phyloP scores from a whole-genome alignment of 2,888 invertebrate species.

The Crioceris asparagi region DNA sequence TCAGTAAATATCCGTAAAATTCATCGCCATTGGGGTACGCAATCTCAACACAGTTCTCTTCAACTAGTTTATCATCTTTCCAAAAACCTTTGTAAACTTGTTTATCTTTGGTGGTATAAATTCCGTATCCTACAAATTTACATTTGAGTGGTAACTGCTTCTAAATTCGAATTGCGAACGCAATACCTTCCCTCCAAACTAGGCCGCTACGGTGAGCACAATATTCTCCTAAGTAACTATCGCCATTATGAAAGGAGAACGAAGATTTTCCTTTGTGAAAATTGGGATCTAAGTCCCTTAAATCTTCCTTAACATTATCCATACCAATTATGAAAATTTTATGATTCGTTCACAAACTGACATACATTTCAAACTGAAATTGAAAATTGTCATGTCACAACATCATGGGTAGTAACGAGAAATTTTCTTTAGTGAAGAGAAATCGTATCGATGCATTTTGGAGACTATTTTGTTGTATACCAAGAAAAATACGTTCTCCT shows the following conservation, averaged over 20 bases:
- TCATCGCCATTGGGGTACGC: slow-evolving; percentile 36
- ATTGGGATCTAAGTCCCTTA: slow-evolving; percentile 14
- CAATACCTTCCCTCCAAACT: slow-evolving; percentile 34
- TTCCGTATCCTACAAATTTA: slow-evolving; percentile 31
- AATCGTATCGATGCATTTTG: too few relatives aligned
- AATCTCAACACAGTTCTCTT: slow-evolving; percentile 14
- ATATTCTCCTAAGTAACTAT: slow-evolving; percentile 47
- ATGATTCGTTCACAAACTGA: not conserved
- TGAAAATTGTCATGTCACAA: not conserved
- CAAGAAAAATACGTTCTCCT: too few relatives aligned
- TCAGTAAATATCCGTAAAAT: slow-evolving; percentile 42
- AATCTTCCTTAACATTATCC: not conserved
- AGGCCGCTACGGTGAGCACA: slow-evolving; percentile 43
- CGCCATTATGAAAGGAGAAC: slow-evolving; percentile 47
- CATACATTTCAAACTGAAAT: not conserved
- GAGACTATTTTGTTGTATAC: too few relatives aligned
- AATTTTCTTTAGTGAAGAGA: too few relatives aligned
- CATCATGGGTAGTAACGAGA: too few relatives aligned
- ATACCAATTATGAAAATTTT: not conserved
- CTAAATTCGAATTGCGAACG: too few relatives aligned
- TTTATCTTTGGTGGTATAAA: slow-evolving; percentile 48
- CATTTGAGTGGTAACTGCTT: too few relatives aligned
- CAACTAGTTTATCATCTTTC: slow-evolving; percentile 43
- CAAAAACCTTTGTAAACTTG: slow-evolving; percentile 47
- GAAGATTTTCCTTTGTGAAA: slow-evolving; percentile 30